Evolutionary conservation across 2,888 invertebrate genomes (phyloP).

Genomic region (Hemicrepidius hirtus): DNA sequence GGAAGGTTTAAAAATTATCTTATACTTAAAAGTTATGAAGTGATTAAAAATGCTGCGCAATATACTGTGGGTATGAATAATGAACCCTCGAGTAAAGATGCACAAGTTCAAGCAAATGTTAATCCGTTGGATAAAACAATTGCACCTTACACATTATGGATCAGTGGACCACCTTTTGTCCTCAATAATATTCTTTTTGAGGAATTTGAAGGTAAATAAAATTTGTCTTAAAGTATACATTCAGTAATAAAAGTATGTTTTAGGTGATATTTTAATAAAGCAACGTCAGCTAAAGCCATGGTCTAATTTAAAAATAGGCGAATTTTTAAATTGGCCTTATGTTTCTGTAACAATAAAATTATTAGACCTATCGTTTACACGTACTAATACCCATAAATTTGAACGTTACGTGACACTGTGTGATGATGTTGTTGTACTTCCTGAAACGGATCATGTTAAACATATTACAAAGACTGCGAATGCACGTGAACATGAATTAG

Average conservation of each 20-base stretch:
- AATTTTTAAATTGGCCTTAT: slow-evolving; percentile 55
- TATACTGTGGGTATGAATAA: slow-evolving; percentile 6
- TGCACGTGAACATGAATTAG: not conserved
- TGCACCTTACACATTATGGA: slow-evolving; percentile 49
- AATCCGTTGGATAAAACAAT: slow-evolving; percentile 34
- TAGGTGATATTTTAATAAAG: slow-evolving; percentile 52
- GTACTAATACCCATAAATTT: slow-evolving; percentile 49
- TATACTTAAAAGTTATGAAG: slow-evolving; percentile 47
- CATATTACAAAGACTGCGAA: slow-evolving; percentile 39
- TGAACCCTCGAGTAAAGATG: not conserved
- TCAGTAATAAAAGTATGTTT: too few species aligned
- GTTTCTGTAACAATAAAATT: slow-evolving; percentile 51
- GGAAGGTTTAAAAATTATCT: slow-evolving; percentile 50
- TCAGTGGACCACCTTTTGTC: slow-evolving; percentile 53
- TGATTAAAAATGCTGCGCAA: slow-evolving; percentile 27
- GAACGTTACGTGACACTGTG: slow-evolving; percentile 51
- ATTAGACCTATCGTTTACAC: slow-evolving; percentile 50
- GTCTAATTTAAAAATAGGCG: slow-evolving; percentile 42
- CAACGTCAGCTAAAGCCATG: slow-evolving; percentile 52
- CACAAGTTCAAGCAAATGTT: slow-evolving; percentile 25
- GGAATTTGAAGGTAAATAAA: slow-evolving; percentile 46
- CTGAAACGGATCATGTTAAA: slow-evolving; percentile 41
- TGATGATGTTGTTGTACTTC: slow-evolving; percentile 33
- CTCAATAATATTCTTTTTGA: slow-evolving; percentile 53
- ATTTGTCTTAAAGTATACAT: too few species aligned